These are phyloP conservation scores for Tetragonula clypearis DNA, from an alignment of 1,140 invertebrate species.

Conservation along the genomic window DNA sequence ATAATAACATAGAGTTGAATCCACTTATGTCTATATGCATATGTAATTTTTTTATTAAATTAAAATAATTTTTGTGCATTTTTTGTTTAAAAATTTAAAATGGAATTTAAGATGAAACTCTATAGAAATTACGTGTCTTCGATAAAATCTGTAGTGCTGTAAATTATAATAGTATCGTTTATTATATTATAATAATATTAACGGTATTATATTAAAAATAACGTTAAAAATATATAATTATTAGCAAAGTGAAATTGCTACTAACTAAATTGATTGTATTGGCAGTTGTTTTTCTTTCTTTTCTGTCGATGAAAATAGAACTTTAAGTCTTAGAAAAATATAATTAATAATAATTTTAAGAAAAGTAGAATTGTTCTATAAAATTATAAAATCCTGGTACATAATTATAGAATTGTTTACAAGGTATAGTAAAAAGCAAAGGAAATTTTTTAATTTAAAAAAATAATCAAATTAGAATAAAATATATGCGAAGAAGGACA, in stretches of 20 bases:
- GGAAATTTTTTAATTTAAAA: too few relatives aligned
- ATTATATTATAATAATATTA: not conserved
- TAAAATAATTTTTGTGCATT: not conserved
- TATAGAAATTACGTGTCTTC: not conserved
- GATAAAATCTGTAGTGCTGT: not conserved
- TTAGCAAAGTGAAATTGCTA: not conserved
- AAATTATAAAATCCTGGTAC: too few relatives aligned
- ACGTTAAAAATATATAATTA: not conserved
- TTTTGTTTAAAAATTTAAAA: not conserved
- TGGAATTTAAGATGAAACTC: not conserved
- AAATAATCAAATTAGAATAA: too few relatives aligned
- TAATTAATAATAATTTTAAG: not conserved
- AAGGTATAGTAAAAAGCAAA: too few relatives aligned
- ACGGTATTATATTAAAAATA: not conserved
- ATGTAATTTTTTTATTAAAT: too few relatives aligned
- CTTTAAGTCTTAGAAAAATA: not conserved
- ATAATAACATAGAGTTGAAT: not conserved
- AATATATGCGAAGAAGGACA: too few relatives aligned
- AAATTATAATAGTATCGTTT: not conserved
- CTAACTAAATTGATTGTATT: not conserved
- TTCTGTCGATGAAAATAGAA: not conserved
- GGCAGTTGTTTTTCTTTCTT: not conserved
- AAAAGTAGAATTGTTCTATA: not conserved
- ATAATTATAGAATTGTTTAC: too few relatives aligned
- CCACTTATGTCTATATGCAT: too few relatives aligned